Evolutionary conservation across 2,113 vertebrate genomes (phyloP), one percentile per base, ranked within the genome.

Genomic region (Cryptomyrus ogoouensis): DNA sequence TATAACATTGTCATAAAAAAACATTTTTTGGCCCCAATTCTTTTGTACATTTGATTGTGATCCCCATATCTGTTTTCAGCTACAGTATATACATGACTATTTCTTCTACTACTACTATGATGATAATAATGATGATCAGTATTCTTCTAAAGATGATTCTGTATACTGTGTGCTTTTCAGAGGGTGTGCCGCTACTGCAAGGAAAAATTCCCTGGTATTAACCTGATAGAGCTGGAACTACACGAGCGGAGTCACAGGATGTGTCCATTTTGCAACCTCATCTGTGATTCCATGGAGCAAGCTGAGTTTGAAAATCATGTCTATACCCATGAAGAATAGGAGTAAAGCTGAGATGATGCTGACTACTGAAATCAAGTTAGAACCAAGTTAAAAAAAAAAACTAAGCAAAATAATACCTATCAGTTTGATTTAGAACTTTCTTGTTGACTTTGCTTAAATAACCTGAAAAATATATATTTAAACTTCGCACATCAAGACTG

Each of bases 271-370:
- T 96, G 96, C 91, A 91, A 92, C 0, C 90, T 95, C 77, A 91
- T 95, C 92, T 96, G 95, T 15, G 96, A 96, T 85, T 3, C 56
- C 91, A 93, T 95, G 93, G 92, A 92, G 46, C 96, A 96, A 93
- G 24, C 92, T 0, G 90, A 90, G 90, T 96, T 94, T 47, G 96
- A 96, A 83, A 94, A 95, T 47, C 96, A 96, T 42, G 96, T 96
- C 88, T 96, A 96, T 90, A 39, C 92, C 88, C 95, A 96, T 87
- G 91, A 91, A 88, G 62, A 90, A 9, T 92, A 92, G 74, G 5
- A 19, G 31, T 17, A 80, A n/a, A 80, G 4, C 31, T 80, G 35
- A 19, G 74, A 80, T 39, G 35, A 80, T 80, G 6, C 74, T 39
- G 62, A 15, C n/a, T 31, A 31, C 62, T 4, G 3, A 70, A 31